Evolutionary conservation across 2,888 invertebrate genomes (phyloP), one percentile per base, ranked within the genome.

Genomic region (Anarsia innoxiella): DNA sequence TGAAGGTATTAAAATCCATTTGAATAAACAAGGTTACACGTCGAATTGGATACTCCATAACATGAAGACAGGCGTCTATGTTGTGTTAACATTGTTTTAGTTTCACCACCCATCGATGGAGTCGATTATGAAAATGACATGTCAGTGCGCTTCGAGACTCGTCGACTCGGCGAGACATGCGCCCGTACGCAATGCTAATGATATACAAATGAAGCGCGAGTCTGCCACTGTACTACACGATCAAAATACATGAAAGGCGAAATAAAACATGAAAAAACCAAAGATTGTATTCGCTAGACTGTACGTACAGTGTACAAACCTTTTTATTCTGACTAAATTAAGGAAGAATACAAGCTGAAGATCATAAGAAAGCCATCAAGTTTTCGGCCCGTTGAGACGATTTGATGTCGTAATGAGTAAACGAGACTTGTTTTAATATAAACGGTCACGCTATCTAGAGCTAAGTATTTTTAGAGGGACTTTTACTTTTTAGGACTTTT

Each of bases 41-140:
- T n/a, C n/a, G n/a, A n/a, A n/a, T n/a, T n/a, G n/a, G n/a, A n/a
- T n/a, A n/a, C n/a, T n/a, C n/a, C n/a, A n/a, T n/a, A n/a, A n/a
- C n/a, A n/a, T 35, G 14, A n/a, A 25, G 23, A 36, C 35, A 29
- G 13, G 32, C 2, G 32, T 23, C 11, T n/a, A 16, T 16, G 27
- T 34, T 34, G 34, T 27, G 35, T 36, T n/a, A 28, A 23, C 16
- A 5, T 13, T 9, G 35, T 28, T 36, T 27, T 29, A 23, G 33
- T 33, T 25, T 33, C 11, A 14, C 13, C 23, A n/a, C 11, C 31
- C 4, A 19, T 2, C 27, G 51, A 57, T 58, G 47, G 41, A 55
- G 53, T 55, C 62, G 69, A 75, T 74, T 75, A 75, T 75, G 66
- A 70, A 73, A 75, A 75, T 72, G 55, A 51, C 64, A 54, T 64